These are phyloP conservation scores for Aspidiotus destructor DNA, from an alignment of 2,888 invertebrate species.

Conservation along the genomic window DNA sequence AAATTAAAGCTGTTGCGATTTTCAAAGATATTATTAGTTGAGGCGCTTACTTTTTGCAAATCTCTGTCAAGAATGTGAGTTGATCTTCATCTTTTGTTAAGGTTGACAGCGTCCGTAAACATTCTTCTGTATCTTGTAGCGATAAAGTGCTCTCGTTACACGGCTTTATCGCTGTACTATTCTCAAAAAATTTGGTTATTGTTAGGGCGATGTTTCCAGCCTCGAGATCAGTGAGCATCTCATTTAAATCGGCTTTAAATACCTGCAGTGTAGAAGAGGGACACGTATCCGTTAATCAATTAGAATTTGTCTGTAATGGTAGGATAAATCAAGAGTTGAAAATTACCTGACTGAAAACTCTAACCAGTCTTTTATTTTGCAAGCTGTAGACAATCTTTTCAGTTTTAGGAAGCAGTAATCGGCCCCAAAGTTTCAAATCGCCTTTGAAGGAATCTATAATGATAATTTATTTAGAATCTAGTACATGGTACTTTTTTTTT, in stretches of 20 bases:
- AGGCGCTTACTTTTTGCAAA: slow-evolving; percentile 49
- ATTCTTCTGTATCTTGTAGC: slow-evolving; percentile 64
- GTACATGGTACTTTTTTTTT: too few relatives aligned
- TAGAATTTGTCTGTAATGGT: neutral
- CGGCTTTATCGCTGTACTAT: slow-evolving; percentile 52
- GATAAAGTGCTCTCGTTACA: slow-evolving; percentile 58
- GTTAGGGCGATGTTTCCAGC: slow-evolving; percentile 87
- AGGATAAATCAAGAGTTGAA: too few relatives aligned
- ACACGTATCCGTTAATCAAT: slow-evolving; percentile 8
- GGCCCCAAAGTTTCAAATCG: slow-evolving; percentile 61
- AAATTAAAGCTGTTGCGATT: too few relatives aligned
- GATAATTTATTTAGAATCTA: too few relatives aligned
- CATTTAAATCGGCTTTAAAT: slow-evolving; percentile 60
- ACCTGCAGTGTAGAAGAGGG: slow-evolving; percentile 45
- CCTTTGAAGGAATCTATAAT: slow-evolving; percentile 26
- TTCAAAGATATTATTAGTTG: too few relatives aligned
- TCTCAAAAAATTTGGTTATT: slow-evolving; percentile 63
- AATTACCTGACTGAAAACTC: slow-evolving; percentile 63
- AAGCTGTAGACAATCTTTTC: slow-evolving; percentile 81
- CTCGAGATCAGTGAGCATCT: slow-evolving; percentile 77
- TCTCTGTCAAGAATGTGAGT: slow-evolving; percentile 59
- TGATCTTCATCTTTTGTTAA: slow-evolving; percentile 84
- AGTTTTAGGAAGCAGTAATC: slow-evolving; percentile 69
- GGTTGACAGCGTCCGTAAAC: slow-evolving; percentile 61
- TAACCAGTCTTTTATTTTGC: slow-evolving; percentile 81